Evolutionary conservation across 1,140 invertebrate genomes (phyloP).

Genomic region (Heliconius nattereri): DNA sequence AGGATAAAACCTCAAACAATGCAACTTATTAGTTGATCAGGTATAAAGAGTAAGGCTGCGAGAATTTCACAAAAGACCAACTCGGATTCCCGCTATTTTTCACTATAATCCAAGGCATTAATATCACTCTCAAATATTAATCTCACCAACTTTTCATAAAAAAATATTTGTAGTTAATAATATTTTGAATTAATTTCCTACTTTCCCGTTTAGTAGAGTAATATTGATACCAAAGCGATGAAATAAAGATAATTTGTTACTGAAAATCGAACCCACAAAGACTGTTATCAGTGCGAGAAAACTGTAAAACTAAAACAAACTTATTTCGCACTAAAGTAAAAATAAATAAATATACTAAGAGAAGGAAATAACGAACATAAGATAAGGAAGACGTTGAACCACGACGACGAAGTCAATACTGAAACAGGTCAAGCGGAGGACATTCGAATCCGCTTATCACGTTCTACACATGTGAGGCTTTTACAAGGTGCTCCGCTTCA

Average conservation of each 20-base stretch:
- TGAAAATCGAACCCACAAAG: too few relatives aligned
- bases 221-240: too few relatives aligned
- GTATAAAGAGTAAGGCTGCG: neutral
- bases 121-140: neutral
- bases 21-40: neutral
- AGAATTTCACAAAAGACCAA: neutral
- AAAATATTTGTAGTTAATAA: neutral
- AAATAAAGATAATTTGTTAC: too few relatives aligned
- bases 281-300: too few relatives aligned
- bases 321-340: too few relatives aligned
- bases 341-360: too few relatives aligned
- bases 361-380: neutral
- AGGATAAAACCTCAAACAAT: too few relatives aligned
- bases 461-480: neutral
- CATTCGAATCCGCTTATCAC: slow-evolving; percentile 2
- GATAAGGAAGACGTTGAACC: neutral
- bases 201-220: too few relatives aligned
- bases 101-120: neutral
- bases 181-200: too few relatives aligned
- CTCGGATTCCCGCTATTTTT: neutral
- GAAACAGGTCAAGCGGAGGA: slow-evolving; percentile 7
- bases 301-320: too few relatives aligned
- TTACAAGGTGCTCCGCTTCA: neutral
- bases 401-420: neutral
- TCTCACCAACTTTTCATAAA: neutral